These are phyloP conservation scores for Puffinus mauretanicus DNA, from an alignment of 2,113 vertebrate genomes.

Conservation along the genomic window DNA sequence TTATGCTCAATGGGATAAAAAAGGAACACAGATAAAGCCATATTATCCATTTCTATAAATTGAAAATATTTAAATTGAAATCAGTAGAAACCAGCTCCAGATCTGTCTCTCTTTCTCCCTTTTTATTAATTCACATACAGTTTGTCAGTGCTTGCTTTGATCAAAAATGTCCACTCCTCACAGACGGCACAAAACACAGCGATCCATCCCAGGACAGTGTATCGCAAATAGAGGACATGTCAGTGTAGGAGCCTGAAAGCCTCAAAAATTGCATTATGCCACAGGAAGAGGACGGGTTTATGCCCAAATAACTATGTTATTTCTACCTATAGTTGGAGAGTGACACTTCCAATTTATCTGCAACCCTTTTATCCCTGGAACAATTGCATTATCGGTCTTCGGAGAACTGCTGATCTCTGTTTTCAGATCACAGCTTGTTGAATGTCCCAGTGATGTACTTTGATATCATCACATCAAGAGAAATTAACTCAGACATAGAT, in stretches of 20 bases:
- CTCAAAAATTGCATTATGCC: neutral
- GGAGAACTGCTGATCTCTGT: neutral
- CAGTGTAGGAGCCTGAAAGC: neutral
- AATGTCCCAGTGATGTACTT: neutral
- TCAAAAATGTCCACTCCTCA: neutral
- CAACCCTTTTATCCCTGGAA: neutral
- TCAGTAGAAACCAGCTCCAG: neutral
- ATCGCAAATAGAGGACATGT: neutral
- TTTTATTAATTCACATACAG: neutral
- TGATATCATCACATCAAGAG: neutral
- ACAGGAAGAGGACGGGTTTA: neutral
- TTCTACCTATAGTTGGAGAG: neutral
- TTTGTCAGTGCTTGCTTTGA: neutral
- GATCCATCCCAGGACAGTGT: neutral
- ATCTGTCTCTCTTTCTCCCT: neutral
- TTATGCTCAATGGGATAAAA: neutral
- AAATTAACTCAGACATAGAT: neutral
- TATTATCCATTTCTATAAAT: neutral
- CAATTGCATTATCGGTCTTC: neutral
- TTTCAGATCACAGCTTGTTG: neutral
- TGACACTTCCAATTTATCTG: neutral
- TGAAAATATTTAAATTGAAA: neutral
- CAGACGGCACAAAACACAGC: neutral
- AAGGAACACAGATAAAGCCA: neutral
- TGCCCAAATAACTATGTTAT: neutral